phyloP scores from a whole-genome alignment of 1,140 invertebrate species.

The Drepana arcuata region DNA sequence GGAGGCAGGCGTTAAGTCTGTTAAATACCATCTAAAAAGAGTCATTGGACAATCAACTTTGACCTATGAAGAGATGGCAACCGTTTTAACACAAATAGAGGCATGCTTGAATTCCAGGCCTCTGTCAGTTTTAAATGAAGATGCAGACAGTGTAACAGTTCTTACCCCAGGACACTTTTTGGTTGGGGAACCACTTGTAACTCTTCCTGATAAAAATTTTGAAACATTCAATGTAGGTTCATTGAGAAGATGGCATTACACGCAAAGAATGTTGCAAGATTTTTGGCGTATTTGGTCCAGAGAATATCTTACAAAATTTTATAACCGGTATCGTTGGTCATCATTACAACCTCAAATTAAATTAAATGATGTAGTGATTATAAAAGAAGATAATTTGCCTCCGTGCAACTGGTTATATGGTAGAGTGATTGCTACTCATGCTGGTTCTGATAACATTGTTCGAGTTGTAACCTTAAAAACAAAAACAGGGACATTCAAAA shows the following conservation, averaged over 20 bases:
- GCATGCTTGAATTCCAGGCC: conserved; percentile 27
- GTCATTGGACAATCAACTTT: conserved; percentile 7
- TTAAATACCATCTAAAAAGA: conserved; percentile 19
- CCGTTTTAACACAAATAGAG: conserved; percentile 27
- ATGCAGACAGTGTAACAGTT: conserved; percentile 14
- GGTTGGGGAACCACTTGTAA: conserved; percentile 22
- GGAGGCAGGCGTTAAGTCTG: conserved; percentile 26
- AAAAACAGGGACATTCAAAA: no score
- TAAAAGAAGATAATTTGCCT: neutral
- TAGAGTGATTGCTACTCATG: conserved; percentile 7
- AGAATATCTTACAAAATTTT: conserved; percentile 24
- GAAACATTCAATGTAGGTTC: conserved; percentile 1
- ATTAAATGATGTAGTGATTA: conserved; percentile 29
- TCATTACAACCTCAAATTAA: conserved; percentile 10
- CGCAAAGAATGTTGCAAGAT: conserved; percentile 10
- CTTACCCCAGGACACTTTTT: conserved; percentile 38
- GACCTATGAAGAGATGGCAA: conserved; percentile 32
- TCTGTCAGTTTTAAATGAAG: conserved; percentile 21
- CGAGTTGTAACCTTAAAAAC: no score
- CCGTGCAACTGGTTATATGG: conserved; percentile 10
- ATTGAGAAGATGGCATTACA: conserved; percentile 11
- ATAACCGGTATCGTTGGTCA: conserved; percentile 22
- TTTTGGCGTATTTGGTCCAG: conserved; percentile 13
- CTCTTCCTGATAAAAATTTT: conserved; percentile 7
- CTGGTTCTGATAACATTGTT: conserved; percentile 9